Conservation (phyloP, 1,140 invertebrate genomes). For the Drosophila sturtevanti region DNA sequence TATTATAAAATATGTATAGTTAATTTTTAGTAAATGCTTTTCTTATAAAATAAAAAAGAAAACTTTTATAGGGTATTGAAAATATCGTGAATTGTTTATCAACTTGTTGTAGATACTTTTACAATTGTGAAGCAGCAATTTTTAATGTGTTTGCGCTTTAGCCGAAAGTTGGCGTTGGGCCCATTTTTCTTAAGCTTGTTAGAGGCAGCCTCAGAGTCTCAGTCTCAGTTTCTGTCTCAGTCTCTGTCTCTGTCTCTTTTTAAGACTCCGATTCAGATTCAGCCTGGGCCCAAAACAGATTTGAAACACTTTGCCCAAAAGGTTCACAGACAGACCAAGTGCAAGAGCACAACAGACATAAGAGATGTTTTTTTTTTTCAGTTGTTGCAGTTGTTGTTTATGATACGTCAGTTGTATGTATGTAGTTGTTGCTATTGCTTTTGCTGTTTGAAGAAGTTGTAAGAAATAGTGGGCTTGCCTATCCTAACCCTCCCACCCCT, state of each 20-base stretch:
- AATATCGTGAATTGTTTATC: neutral
- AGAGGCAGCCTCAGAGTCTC: conserved; percentile 32
- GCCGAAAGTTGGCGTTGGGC: conserved; percentile 78
- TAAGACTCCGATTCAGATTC: neutral
- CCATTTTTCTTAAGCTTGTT: conserved; percentile 82
- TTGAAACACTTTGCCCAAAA: conserved; percentile 67
- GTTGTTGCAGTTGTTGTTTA: conserved; percentile 66
- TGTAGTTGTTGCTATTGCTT: conserved; percentile 25
- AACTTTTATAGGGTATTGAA: conserved; percentile 20
- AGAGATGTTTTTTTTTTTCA: conserved; percentile 25
- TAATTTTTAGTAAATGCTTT: too few species aligned
- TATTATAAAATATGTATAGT: too few species aligned
- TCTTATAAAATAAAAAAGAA: too few species aligned
- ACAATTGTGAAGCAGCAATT: conserved; percentile 54
- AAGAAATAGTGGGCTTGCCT: conserved; percentile 73
- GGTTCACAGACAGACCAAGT: conserved; percentile 62
- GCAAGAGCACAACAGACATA: conserved; percentile 56
- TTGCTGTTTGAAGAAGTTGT: conserved; percentile 74
- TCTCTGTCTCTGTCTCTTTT: neutral
- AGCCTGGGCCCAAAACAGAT: neutral
- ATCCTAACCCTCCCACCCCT: conserved; percentile 13
- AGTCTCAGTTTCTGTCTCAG: neutral
- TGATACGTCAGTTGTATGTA: conserved; percentile 68
- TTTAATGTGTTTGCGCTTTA: conserved; percentile 80
- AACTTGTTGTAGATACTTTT: neutral